Evolutionary conservation across 2,113 vertebrate species (phyloP).

Genomic region (Oostethus manadensis): DNA sequence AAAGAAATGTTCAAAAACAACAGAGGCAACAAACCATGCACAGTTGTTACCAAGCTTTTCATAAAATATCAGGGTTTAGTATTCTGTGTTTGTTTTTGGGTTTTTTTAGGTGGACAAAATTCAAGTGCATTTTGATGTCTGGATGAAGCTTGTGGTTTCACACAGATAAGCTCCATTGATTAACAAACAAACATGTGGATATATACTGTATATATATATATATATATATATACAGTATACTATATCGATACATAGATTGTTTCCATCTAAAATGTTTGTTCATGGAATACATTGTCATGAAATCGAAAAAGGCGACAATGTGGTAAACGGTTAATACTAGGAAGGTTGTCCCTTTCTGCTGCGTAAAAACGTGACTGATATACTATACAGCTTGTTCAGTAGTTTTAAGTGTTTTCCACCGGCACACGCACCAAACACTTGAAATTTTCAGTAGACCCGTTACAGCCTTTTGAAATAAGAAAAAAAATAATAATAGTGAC

Average conservation of each 20-base stretch:
- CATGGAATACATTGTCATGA: slow-evolving; percentile 77
- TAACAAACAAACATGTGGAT: slow-evolving; percentile 17
- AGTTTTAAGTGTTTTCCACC: slow-evolving; percentile 35
- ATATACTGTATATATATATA: slow-evolving; percentile 30
- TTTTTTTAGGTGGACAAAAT: slow-evolving; percentile 19
- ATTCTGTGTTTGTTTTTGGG: slow-evolving; percentile 21
- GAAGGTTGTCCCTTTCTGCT: slow-evolving; percentile 37
- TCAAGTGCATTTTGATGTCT: slow-evolving; percentile 60
- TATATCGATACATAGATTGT: slow-evolving; percentile 52
- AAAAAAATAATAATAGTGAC: slow-evolving; percentile 4
- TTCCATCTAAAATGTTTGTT: slow-evolving; percentile 80
- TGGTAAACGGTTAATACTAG: slow-evolving; percentile 59
- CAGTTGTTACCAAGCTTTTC: slow-evolving; percentile 50
- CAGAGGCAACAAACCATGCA: slow-evolving; percentile 49
- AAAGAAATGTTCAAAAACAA: slow-evolving; percentile 66
- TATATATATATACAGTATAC: no score
- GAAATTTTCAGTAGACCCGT: slow-evolving; percentile 53
- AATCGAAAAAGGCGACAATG: slow-evolving; percentile 61
- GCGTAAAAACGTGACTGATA: slow-evolving; percentile 8
- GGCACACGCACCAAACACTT: slow-evolving; percentile 43
- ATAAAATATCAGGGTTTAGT: slow-evolving; percentile 60
- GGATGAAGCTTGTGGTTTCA: slow-evolving; percentile 45
- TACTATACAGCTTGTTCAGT: slow-evolving; percentile 18
- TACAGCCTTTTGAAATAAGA: slow-evolving; percentile 13
- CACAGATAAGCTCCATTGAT: slow-evolving; percentile 25